Conservation (phyloP, 2,797 vertebrate species). For the Neomorphus geoffroyi region DNA sequence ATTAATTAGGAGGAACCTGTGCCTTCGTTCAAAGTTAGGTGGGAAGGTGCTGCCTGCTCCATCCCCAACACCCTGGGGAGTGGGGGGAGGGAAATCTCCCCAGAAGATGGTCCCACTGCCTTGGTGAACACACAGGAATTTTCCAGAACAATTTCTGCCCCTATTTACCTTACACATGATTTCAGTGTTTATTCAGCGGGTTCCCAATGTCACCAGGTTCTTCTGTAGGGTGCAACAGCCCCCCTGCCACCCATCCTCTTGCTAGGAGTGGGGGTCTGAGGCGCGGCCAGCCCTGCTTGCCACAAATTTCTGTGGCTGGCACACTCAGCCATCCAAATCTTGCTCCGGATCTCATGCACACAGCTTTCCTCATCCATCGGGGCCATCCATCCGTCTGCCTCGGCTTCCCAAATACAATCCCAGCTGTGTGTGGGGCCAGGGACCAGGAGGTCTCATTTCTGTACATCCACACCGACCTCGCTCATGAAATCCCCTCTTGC, state of each 20-base stretch:
- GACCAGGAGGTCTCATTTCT: background rate
- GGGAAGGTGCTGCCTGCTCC: background rate
- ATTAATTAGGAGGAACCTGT: background rate
- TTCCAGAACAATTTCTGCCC: slow-evolving; percentile 55
- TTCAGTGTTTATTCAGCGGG: slow-evolving; percentile 33
- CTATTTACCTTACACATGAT: slow-evolving; percentile 62
- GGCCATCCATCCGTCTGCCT: background rate
- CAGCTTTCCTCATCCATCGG: background rate
- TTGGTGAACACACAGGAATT: slow-evolving; percentile 47
- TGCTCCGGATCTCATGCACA: background rate
- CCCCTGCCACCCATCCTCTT: background rate
- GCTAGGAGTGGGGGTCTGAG: accelerated
- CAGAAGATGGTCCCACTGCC: slow-evolving; percentile 5
- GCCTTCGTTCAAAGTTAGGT: background rate
- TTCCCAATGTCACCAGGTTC: background rate
- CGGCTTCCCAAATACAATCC: background rate
- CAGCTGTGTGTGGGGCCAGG: background rate
- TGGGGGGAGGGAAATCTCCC: background rate
- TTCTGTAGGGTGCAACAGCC: background rate
- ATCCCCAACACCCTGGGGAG: background rate
- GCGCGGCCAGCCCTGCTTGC: background rate
- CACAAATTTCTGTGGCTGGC: background rate
- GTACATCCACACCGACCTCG: background rate
- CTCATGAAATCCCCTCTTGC: background rate
- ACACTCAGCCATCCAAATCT: background rate